phyloP scores from a whole-genome alignment of 1,140 invertebrate genomes.

The Pseudomyrmex cubaensis region DNA sequence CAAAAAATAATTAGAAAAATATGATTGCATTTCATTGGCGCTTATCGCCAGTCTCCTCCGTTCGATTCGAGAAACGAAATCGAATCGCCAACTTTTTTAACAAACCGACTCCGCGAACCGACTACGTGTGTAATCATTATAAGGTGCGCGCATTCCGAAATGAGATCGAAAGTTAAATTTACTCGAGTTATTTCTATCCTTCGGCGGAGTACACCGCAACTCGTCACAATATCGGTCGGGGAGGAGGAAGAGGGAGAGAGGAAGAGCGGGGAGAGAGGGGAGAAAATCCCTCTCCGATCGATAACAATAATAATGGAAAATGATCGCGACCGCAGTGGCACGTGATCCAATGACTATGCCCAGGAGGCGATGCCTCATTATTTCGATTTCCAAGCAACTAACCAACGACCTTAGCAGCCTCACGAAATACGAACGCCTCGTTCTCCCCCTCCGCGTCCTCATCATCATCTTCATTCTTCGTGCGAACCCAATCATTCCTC shows the following conservation, averaged over 20 bases:
- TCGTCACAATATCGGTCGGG: conserved; percentile 73
- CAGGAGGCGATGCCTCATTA: conserved; percentile 82
- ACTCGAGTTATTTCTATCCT: conserved; percentile 72
- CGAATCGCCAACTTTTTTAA: conserved; percentile 68
- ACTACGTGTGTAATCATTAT: conserved; percentile 40
- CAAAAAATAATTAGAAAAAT: conserved; percentile 14
- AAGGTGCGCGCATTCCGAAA: conserved; percentile 63
- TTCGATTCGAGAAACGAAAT: conserved; percentile 36
- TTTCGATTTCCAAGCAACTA: conserved; percentile 82
- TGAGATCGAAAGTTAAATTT: conserved; percentile 75
- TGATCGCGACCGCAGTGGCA: conserved; percentile 83
- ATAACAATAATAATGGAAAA: conserved; percentile 83
- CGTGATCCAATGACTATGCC: conserved; percentile 83
- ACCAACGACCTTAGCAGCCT: conserved; percentile 78
- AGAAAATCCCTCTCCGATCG: conserved; percentile 73
- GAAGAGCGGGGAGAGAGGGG: conserved; percentile 6
- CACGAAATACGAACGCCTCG: conserved; percentile 75
- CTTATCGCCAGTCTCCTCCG: not conserved
- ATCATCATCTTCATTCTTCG: conserved; percentile 73
- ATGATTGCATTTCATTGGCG: not conserved
- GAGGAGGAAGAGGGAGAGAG: conserved; percentile 33
- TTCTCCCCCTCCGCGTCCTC: conserved; percentile 23
- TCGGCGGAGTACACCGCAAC: conserved; percentile 61
- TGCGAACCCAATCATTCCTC: conserved; percentile 76
- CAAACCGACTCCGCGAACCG: conserved; percentile 29